Percentiles rank a stretch among this genome's conserved stretches.
Evolutionary conservation across 2,797 vertebrate genomes (phyloP).

Genomic region (Trachurus trachurus): DNA sequence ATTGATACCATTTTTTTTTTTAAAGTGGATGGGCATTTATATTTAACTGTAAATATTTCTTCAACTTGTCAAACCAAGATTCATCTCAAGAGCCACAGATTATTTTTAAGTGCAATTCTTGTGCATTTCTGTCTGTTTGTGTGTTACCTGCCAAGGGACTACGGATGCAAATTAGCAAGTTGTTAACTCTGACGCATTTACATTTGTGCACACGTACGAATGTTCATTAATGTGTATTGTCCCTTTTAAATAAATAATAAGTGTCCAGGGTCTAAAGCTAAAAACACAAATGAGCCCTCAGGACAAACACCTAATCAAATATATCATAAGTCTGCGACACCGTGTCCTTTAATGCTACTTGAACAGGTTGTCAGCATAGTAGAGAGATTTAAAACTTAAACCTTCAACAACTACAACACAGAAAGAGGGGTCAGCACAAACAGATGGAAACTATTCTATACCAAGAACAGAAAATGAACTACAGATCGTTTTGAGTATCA

Average conservation of each 20-base stretch:
- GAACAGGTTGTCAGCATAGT: background rate
- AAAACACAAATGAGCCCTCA: background rate
- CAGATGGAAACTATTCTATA: background rate
- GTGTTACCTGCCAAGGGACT: too few species aligned
- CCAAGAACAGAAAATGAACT: background rate
- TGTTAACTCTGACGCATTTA: too few species aligned
- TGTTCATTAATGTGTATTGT: too few species aligned
- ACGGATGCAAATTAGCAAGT: too few species aligned
- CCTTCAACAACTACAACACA: constrained; percentile 35
- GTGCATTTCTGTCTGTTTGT: too few species aligned
- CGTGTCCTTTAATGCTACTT: background rate
- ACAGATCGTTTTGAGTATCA: background rate
- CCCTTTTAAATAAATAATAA: too few species aligned
- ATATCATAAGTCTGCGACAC: background rate
- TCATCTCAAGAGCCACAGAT: background rate
- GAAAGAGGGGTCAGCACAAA: background rate
- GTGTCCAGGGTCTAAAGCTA: constrained; percentile 8
- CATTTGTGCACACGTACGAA: too few species aligned
- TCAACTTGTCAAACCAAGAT: constrained; percentile 6
- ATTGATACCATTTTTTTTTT: background rate
- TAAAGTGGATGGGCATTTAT: background rate
- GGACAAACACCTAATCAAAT: background rate
- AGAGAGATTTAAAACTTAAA: constrained; percentile 1
- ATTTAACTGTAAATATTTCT: background rate
- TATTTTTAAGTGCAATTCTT: too few species aligned